phyloP scores from a whole-genome alignment of 2,888 invertebrate species.

The Leucophenga montana region DNA sequence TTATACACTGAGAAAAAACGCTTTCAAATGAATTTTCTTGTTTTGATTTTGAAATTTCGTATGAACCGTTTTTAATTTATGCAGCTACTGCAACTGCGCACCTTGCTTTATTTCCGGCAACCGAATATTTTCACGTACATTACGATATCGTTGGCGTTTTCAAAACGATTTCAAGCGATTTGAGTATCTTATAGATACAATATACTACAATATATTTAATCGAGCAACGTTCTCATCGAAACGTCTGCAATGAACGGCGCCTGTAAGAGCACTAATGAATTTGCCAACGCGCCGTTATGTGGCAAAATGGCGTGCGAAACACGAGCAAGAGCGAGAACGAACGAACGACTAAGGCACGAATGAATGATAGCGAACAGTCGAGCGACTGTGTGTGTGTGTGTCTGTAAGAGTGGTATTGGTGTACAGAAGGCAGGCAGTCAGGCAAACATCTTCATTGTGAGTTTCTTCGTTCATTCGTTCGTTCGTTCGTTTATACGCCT shows the following conservation, averaged over 20 bases:
- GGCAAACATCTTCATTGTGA: background rate
- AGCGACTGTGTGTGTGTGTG: background rate
- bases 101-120: slow-evolving; percentile 17
- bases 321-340: slow-evolving; percentile 26
- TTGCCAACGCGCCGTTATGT: slow-evolving; percentile 45
- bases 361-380: background rate
- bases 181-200: background rate
- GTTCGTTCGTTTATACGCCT: background rate
- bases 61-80: slow-evolving; percentile 16
- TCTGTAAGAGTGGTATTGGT: slow-evolving; percentile 2
- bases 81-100: slow-evolving; percentile 19
- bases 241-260: slow-evolving; percentile 72
- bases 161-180: slow-evolving; percentile 27
- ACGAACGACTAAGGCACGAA: slow-evolving; percentile 43
- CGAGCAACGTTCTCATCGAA: slow-evolving; percentile 36
- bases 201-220: too few relatives aligned
- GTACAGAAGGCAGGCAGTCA: background rate
- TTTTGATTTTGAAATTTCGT: background rate
- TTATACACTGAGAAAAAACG: slow-evolving; percentile 30
- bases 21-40: slow-evolving; percentile 6
- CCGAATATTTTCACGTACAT: background rate
- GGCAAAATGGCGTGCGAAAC: slow-evolving; percentile 53
- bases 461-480: background rate
- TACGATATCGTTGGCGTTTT: background rate
- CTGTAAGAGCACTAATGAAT: slow-evolving; percentile 72